Evolutionary conservation across 2,888 invertebrate species (phyloP).

Genomic region (Dioctria linearis): DNA sequence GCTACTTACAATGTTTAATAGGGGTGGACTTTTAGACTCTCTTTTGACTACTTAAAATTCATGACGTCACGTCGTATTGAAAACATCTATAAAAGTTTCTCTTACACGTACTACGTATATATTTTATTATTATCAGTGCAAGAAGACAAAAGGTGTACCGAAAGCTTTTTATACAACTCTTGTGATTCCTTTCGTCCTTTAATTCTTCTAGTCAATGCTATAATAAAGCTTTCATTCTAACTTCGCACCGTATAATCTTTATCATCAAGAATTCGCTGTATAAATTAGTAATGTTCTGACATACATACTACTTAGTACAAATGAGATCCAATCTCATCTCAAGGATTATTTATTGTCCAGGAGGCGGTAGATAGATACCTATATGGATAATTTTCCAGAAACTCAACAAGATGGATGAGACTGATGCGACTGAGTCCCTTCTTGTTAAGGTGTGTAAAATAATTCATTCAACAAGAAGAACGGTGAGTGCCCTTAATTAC

Average conservation of each 20-base stretch:
- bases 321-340: background rate
- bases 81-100: background rate
- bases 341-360: conserved; percentile 6
- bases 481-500: background rate
- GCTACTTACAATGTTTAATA: background rate
- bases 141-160: background rate
- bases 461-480: background rate
- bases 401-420: too few relatives aligned
- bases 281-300: background rate
- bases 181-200: background rate
- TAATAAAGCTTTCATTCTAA: background rate
- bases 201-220: background rate
- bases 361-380: background rate
- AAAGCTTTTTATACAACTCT: background rate
- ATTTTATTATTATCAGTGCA: background rate
- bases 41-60: background rate
- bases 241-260: background rate
- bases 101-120: background rate
- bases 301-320: background rate
- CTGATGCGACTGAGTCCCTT: too few relatives aligned
- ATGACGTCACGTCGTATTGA: background rate
- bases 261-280: background rate
- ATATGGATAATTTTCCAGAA: too few relatives aligned
- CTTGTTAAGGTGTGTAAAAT: background rate
- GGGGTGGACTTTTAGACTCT: background rate